Evolutionary conservation across 2,797 vertebrate genomes (phyloP).

Genomic region (Nannoperca australis): DNA sequence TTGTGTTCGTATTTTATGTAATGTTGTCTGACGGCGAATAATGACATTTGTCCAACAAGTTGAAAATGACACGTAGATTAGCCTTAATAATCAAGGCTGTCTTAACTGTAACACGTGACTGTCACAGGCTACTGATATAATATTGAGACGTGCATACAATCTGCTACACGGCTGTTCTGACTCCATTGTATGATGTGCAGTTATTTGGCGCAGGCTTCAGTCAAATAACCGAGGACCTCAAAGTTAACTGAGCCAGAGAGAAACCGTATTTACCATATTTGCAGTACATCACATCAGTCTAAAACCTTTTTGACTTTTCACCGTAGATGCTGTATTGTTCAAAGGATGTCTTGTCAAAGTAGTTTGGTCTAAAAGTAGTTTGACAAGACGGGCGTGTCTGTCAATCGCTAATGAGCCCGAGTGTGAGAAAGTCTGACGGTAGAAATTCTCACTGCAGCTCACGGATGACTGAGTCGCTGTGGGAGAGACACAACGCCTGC

Average conservation of each 20-base stretch:
- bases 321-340: constrained; percentile 26
- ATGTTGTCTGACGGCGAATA: neutral
- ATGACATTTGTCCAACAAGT: neutral
- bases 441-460: constrained; percentile 78
- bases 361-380: constrained; percentile 29
- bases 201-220: neutral
- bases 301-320: neutral
- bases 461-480: constrained; percentile 65
- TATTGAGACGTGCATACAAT: neutral
- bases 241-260: neutral
- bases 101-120: constrained; percentile 16
- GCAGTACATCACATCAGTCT: neutral
- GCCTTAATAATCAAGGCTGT: neutral
- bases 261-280: neutral
- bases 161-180: neutral
- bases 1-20: neutral
- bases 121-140: too few species aligned
- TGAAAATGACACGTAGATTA: neutral
- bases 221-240: neutral
- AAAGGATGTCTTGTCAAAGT: constrained; percentile 44
- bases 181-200: neutral
- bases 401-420: too few species aligned
- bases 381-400: constrained; percentile 18
- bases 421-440: constrained; percentile 80
- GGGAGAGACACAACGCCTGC: constrained; percentile 41